phyloP scores from a whole-genome alignment of 1,140 invertebrate genomes.

The Teleogryllus occipitalis region DNA sequence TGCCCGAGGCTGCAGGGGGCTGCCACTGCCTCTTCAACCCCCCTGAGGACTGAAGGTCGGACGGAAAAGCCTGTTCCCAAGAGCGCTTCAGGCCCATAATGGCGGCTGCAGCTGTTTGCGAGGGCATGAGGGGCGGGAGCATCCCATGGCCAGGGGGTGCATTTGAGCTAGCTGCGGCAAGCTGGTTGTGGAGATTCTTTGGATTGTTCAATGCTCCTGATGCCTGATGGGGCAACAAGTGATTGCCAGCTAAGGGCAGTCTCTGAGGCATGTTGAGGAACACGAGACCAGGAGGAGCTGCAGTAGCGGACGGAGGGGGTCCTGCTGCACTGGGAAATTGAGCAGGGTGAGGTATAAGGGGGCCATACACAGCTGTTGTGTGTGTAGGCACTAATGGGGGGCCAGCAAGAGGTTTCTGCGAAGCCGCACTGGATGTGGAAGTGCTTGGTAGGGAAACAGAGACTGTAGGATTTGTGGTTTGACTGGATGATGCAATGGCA shows the following conservation, averaged over 20 bases:
- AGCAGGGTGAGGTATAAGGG: constrained; percentile 10
- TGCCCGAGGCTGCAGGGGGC: constrained; percentile 23
- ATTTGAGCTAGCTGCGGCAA: constrained; percentile 29
- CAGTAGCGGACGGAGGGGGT: constrained; percentile 33
- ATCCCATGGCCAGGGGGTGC: constrained; percentile 37
- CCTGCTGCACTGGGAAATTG: constrained; percentile 25
- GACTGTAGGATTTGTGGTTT: not conserved
- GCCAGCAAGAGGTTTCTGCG: constrained; percentile 24
- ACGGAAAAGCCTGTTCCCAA: constrained; percentile 36
- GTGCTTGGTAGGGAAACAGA: constrained; percentile 2
- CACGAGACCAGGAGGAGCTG: constrained; percentile 34
- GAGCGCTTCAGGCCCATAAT: constrained; percentile 38
- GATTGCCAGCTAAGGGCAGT: constrained; percentile 33
- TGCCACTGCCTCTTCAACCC: constrained; percentile 31
- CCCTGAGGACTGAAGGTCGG: constrained; percentile 28
- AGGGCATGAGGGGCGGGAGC: constrained; percentile 38
- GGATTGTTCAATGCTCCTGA: constrained; percentile 26
- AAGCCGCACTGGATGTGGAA: constrained; percentile 30
- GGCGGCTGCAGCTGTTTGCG: constrained; percentile 35
- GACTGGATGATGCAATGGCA: constrained; percentile 8
- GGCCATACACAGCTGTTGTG: constrained; percentile 8
- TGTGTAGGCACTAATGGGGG: constrained; percentile 29
- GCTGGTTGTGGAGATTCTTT: constrained; percentile 33
- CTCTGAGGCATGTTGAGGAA: constrained; percentile 28
- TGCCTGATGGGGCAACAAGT: constrained; percentile 31